Percentiles rank a stretch among this genome's conserved stretches.
phyloP scores from a whole-genome alignment of 1,140 invertebrate genomes.

The Luehdorfia chinensis region DNA sequence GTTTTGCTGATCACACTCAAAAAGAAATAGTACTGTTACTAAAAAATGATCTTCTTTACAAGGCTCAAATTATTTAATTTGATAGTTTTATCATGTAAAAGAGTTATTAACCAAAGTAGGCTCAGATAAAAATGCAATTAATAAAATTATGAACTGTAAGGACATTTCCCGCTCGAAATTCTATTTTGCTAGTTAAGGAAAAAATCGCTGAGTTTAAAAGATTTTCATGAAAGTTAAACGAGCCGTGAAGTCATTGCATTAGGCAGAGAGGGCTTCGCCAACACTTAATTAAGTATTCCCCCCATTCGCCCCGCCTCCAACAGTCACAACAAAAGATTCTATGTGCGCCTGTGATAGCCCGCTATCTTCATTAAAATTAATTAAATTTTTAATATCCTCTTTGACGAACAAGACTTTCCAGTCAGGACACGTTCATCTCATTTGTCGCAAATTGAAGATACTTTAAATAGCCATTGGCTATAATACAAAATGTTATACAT shows the following conservation, averaged over 20 bases:
- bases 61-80: too few relatives aligned
- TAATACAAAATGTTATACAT: too few relatives aligned
- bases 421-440: constrained; percentile 31
- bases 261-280: constrained; percentile 62
- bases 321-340: constrained; percentile 68
- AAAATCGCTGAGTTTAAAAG: constrained; percentile 66
- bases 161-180: constrained; percentile 37
- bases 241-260: constrained; percentile 71
- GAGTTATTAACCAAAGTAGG: too few relatives aligned
- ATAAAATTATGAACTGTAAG: constrained; percentile 22
- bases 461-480: background rate
- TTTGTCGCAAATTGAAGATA: constrained; percentile 28
- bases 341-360: constrained; percentile 40
- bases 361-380: constrained; percentile 66
- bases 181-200: constrained; percentile 53
- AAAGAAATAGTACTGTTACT: too few relatives aligned
- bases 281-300: constrained; percentile 74
- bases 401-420: constrained; percentile 20
- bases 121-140: constrained; percentile 12
- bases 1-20: too few relatives aligned
- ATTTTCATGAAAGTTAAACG: constrained; percentile 76
- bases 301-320: constrained; percentile 37
- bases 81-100: too few relatives aligned
- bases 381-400: constrained; percentile 61
- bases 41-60: too few relatives aligned